A percentile compares a stretch with the other conserved stretches of the same genome.
phyloP scores from a whole-genome alignment of 2,113 vertebrate genomes.

The Alouatta palliata region DNA sequence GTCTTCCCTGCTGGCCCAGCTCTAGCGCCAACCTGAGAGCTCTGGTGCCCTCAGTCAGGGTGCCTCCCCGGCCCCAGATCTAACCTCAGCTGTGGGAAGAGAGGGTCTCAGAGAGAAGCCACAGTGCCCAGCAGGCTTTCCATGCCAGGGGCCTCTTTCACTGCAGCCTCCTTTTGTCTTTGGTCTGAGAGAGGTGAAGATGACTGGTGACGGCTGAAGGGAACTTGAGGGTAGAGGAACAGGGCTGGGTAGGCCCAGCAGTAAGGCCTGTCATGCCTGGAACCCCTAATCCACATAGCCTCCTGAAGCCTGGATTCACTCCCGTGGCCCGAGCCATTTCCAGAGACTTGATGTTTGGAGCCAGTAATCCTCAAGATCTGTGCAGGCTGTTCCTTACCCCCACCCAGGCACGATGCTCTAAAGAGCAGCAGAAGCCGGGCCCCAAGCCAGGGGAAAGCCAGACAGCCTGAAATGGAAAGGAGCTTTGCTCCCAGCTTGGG shows the following conservation, averaged over 20 bases:
- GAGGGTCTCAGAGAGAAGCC: not conserved
- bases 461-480: not conserved
- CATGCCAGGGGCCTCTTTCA: not conserved
- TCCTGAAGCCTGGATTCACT: not conserved
- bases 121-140: not conserved
- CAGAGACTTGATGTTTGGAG: not conserved
- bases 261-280: not conserved
- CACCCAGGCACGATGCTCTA: not conserved
- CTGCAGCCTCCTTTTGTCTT: not conserved
- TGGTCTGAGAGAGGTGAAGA: not conserved
- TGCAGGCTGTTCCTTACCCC: not conserved
- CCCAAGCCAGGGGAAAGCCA: not conserved
- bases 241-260: not conserved
- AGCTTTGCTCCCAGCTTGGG: not conserved
- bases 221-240: not conserved
- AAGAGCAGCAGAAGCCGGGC: not conserved
- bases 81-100: not conserved
- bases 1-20: not conserved
- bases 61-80: not conserved
- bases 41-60: not conserved
- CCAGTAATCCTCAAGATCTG: not conserved
- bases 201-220: not conserved
- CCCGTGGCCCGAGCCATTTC: not conserved
- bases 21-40: constrained; percentile 66
- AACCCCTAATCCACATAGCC: not conserved